Base-by-base conservation (phyloP, 2,888 invertebrate genomes). In the Andricus quercusramuli region DNA sequence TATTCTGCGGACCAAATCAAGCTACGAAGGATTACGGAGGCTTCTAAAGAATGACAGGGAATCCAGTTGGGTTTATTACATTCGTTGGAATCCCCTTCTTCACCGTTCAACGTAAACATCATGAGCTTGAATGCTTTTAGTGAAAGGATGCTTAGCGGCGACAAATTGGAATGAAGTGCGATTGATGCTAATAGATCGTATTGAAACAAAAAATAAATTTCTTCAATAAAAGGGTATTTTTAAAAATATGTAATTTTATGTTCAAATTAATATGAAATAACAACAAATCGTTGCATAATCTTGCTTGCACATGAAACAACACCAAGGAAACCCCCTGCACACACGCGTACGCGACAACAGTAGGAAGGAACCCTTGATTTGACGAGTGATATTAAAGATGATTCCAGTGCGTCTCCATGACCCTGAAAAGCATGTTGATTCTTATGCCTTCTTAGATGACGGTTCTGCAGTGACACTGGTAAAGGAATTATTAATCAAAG, bases 61-160 rank as follows among this genome's bases (percentile, higher is more conserved):
- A 85, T 84, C 83, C 81, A 78, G 83, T 83, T 81, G 29, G 82
- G 80, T 83, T 85, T 85, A 85, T 85, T 85, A 87, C 83, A 83
- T 84, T 81, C 77, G 74, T 77, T 68, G 68, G 67, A 78, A 82
- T 83, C 79, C 59, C 78, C 82, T 81, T 78, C 56, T 74, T 29
- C 56, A 74, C 20, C 56, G 32, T 74, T 32, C 20, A 37, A 56
- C 13, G 74, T 29, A 74, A 74, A 74, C 70, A 56, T 74, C 32
- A 32, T 32, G 51, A 32, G 51, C 20, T 51, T n/a, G 51, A 74
- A 56, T n/a, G 74, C 74, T 32, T 74, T 62, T 62, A 62, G 22
- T 62, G 25, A 62, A 25, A 2, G 25, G 15, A 6, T n/a, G n/a
- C 20, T 56, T 56, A n/a, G 56, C n/a, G 20, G 56, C 8, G 9